These are phyloP conservation scores for Aplocera efformata DNA, from an alignment of 2,888 invertebrate species.

Conservation along the genomic window DNA sequence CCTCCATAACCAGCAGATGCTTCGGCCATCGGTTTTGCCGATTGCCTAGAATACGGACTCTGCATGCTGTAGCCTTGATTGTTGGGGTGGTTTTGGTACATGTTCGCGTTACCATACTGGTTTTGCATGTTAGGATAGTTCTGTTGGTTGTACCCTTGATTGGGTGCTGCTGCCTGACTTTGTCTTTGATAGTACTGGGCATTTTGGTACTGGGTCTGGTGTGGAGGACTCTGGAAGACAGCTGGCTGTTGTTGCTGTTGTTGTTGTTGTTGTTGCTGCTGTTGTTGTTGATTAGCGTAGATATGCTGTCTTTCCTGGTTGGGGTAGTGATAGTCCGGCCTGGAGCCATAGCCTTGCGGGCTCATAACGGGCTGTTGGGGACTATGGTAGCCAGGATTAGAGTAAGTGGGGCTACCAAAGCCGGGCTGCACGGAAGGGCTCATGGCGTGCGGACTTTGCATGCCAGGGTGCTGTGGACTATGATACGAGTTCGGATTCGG, in stretches of 20 bases:
- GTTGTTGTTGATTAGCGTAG: constrained; percentile 57
- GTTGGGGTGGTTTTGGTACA: constrained; percentile 50
- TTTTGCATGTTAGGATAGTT: constrained; percentile 55
- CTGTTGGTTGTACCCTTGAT: constrained; percentile 56
- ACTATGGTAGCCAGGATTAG: constrained; percentile 63
- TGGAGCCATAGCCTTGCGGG: constrained; percentile 57
- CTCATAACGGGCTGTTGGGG: constrained; percentile 68
- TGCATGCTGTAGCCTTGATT: constrained; percentile 62
- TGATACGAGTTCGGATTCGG: constrained; percentile 62
- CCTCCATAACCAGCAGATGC: constrained; percentile 46
- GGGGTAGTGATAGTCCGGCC: constrained; percentile 65
- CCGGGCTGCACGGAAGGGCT: constrained; percentile 59
- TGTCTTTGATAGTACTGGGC: constrained; percentile 65
- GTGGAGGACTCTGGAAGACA: constrained; percentile 66
- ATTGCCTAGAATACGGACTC: constrained; percentile 54
- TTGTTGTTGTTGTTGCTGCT: constrained; percentile 37
- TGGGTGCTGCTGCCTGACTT: constrained; percentile 46
- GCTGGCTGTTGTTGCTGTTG: constrained; percentile 44
- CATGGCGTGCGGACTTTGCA: constrained; percentile 66
- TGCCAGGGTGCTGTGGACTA: constrained; percentile 65
- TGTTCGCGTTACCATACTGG: constrained; percentile 56
- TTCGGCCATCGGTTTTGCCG: constrained; percentile 54
- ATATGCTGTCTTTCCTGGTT: constrained; percentile 63
- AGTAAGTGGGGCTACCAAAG: constrained; percentile 68
- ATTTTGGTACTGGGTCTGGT: constrained; percentile 67